Evolutionary conservation across 1,140 invertebrate genomes (phyloP).

Genomic region (Ceratitis capitata): DNA sequence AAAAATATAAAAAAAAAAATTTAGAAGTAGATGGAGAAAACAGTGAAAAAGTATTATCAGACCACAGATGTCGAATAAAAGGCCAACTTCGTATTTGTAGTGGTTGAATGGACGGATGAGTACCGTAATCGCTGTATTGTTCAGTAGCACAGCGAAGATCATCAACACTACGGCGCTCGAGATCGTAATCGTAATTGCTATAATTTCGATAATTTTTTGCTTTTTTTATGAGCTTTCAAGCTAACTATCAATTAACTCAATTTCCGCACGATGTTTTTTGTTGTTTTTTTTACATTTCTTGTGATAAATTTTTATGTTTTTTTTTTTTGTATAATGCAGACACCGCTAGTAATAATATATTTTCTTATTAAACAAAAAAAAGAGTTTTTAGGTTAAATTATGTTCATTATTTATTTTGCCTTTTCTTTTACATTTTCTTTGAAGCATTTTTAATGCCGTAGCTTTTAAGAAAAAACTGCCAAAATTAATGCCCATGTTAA

Average conservation of each 20-base stretch:
- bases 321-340: background rate
- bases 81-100: background rate
- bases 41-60: background rate
- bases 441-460: background rate
- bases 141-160: background rate
- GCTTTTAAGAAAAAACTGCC: background rate
- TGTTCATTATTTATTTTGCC: no score
- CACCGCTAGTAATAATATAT: background rate
- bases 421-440: background rate
- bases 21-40: background rate
- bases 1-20: background rate
- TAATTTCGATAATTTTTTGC: background rate
- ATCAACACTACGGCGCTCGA: background rate
- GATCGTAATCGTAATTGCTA: background rate
- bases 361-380: background rate
- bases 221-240: background rate
- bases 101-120: background rate
- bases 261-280: background rate
- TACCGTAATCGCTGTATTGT: background rate
- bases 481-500: background rate
- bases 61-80: background rate
- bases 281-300: no score
- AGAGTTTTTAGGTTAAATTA: no score
- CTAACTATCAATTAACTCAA: background rate
- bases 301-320: no score